phyloP scores from a whole-genome alignment of 2,888 invertebrate species.

The Dicyrtomina minuta region DNA sequence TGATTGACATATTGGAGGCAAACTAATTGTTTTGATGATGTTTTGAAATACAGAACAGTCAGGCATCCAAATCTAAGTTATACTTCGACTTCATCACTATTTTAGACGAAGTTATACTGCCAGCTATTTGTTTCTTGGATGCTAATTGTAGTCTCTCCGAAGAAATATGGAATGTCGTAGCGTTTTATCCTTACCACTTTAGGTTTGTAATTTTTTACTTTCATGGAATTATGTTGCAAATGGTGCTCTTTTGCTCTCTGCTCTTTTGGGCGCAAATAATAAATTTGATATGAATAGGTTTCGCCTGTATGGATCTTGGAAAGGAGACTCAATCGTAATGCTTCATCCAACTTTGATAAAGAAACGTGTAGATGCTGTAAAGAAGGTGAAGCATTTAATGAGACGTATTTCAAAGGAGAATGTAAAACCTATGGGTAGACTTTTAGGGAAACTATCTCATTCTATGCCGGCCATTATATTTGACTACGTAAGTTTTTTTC shows the following conservation, averaged over 20 bases:
- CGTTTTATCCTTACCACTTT: slow-evolving; percentile 81
- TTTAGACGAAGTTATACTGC: slow-evolving; percentile 84
- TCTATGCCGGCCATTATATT: slow-evolving; percentile 93
- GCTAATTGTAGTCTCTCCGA: slow-evolving; percentile 95
- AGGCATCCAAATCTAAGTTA: slow-evolving; percentile 57
- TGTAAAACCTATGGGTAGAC: slow-evolving; percentile 92
- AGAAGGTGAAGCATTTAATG: slow-evolving; percentile 93
- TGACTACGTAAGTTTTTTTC: slow-evolving; percentile 85
- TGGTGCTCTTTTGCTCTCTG: too few species aligned
- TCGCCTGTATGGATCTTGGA: slow-evolving; percentile 93
- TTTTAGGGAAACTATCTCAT: slow-evolving; percentile 95
- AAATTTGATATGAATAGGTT: slow-evolving; percentile 61
- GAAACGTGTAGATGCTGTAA: slow-evolving; percentile 81
- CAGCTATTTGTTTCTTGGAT: slow-evolving; percentile 86
- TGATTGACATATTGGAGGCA: too few species aligned
- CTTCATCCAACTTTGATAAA: slow-evolving; percentile 79
- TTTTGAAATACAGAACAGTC: slow-evolving; percentile 4
- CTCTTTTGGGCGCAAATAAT: too few species aligned
- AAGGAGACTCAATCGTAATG: slow-evolving; percentile 79
- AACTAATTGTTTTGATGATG: too few species aligned
- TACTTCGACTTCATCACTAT: slow-evolving; percentile 83
- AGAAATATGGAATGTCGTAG: slow-evolving; percentile 88
- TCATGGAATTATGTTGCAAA: too few species aligned
- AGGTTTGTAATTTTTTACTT: slow-evolving; percentile 58
- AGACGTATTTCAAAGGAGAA: slow-evolving; percentile 97